These are phyloP conservation scores for Pangasius larnaudii DNA, from an alignment of 2,797 vertebrate genomes.

Conservation along the genomic window DNA sequence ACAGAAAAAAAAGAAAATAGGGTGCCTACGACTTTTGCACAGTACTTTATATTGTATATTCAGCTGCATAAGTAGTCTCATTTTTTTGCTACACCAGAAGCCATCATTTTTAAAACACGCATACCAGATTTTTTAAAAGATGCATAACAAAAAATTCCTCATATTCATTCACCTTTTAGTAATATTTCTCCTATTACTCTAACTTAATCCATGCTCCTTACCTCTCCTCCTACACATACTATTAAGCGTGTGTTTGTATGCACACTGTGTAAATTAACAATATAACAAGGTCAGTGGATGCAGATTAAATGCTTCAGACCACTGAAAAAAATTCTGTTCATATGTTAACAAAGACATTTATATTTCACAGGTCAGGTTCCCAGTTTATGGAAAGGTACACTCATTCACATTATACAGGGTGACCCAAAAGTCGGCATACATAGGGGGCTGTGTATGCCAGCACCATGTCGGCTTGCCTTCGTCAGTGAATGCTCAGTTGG, in stretches of 20 bases:
- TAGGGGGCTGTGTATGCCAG: too few species aligned
- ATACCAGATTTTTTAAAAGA: neutral
- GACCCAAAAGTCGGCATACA: neutral
- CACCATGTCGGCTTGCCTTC: too few species aligned
- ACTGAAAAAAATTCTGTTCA: neutral
- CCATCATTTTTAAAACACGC: neutral
- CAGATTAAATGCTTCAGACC: neutral
- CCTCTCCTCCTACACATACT: neutral
- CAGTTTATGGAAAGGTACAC: neutral
- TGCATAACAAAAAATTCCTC: neutral
- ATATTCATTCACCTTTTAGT: neutral
- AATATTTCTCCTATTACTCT: neutral
- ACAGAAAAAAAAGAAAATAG: neutral
- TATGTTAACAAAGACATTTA: conserved; percentile 3
- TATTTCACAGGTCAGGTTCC: neutral
- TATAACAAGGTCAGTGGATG: conserved; percentile 18
- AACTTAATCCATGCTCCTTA: neutral
- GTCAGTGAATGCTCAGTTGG: too few species aligned
- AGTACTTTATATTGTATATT: neutral
- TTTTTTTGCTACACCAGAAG: neutral
- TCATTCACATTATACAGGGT: neutral
- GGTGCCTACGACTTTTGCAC: neutral
- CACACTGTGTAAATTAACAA: neutral
- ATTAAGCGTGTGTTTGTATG: neutral
- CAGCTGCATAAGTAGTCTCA: neutral